Base-by-base conservation (phyloP, 2,888 invertebrate genomes). In the Cartodere bifasciata region DNA sequence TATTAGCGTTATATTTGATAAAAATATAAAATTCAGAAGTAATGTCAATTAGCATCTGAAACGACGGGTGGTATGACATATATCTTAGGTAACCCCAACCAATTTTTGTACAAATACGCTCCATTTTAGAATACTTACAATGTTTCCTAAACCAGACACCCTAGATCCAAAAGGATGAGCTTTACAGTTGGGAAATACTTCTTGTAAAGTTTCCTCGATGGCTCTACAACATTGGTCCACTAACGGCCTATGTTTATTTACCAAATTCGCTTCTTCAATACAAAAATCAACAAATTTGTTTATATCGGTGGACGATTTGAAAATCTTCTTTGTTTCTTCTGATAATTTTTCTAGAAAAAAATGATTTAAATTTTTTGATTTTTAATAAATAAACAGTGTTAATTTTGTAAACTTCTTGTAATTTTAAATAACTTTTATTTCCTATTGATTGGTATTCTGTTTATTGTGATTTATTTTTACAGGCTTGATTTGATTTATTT, bases 91-190 rank as follows among this genome's bases (percentile, higher is more conserved):
- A n/a, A n/a, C n/a, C n/a, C n/a, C n/a, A n/a, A n/a, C n/a, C n/a
- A n/a, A n/a, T n/a, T n/a, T n/a, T n/a, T n/a, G n/a, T n/a, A n/a
- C n/a, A n/a, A n/a, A n/a, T n/a, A n/a, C n/a, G n/a, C n/a, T n/a
- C n/a, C n/a, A n/a, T n/a, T n/a, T n/a, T 17, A 10, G 17, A 2
- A 20, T 21, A 38, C 37, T 34, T 31, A 53, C 59, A 14, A 48
- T 42, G 13, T 55, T 59, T 4, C 65, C 69, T 15, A 72, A 50
- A 2, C 70, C 70, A 13, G 65, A 64, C 2, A 68, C 52, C 23
- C 72, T 61, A 0, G 75, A 75, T 4, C 76, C 76, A 50, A 72
- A 75, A n/a, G 64, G 61, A 47, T 67, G 60, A 4, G 64, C 57
- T 41, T 63, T 62, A 24, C 65, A 51, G 9, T 50, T 32, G 1